Percentiles rank a stretch among this genome's conserved stretches.
These are phyloP conservation scores for Peromyscus eremicus DNA, from an alignment of 2,797 vertebrate species.

Conservation along the genomic window DNA sequence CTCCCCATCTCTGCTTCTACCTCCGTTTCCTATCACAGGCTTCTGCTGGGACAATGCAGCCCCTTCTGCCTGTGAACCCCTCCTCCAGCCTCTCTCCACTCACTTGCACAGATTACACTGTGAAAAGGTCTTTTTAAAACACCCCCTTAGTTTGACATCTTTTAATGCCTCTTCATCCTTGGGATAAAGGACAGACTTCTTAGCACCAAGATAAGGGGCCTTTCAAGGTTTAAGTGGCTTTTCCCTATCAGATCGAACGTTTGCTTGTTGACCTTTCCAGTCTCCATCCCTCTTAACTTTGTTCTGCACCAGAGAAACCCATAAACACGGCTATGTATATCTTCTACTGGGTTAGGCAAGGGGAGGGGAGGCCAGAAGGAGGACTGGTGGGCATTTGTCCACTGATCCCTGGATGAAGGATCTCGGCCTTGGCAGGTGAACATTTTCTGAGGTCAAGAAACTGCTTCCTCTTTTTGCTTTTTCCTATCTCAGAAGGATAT, in stretches of 20 bases:
- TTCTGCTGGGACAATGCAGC: background rate
- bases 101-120: background rate
- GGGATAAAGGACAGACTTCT: slow-evolving; percentile 14
- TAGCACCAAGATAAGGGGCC: background rate
- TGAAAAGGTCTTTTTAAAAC: background rate
- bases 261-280: slow-evolving; percentile 21
- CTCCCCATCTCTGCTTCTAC: background rate
- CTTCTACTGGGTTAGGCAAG: background rate
- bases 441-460: background rate
- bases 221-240: background rate
- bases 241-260: slow-evolving; percentile 11
- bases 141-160: background rate
- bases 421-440: background rate
- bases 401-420: background rate
- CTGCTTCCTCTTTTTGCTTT: background rate
- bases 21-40: background rate
- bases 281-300: background rate
- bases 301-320: background rate
- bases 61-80: background rate
- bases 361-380: background rate
- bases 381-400: background rate
- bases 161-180: background rate
- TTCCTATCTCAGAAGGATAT: background rate
- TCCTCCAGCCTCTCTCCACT: background rate
- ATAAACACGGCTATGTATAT: background rate